A percentile compares a stretch with the other conserved stretches of the same genome.
These are phyloP conservation scores for Sylvia atricapilla DNA, from an alignment of 2,113 vertebrate genomes.

Conservation along the genomic window DNA sequence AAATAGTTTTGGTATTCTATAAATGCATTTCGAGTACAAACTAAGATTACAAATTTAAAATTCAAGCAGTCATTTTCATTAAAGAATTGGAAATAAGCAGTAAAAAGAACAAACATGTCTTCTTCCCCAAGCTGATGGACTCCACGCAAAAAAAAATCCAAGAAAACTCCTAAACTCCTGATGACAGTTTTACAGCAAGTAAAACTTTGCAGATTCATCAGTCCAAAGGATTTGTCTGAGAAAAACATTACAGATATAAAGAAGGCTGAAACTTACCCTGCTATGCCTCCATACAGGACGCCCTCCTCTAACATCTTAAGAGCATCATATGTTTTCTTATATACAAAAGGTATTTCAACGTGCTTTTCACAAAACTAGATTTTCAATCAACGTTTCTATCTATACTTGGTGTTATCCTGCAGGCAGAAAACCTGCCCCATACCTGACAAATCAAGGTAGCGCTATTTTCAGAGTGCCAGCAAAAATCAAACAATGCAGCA, in stretches of 20 bases:
- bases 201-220: neutral
- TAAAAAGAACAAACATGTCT: neutral
- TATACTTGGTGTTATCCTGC: neutral
- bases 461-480: neutral
- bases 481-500: neutral
- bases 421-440: neutral
- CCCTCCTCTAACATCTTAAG: neutral
- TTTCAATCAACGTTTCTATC: neutral
- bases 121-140: neutral
- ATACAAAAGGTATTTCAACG: neutral
- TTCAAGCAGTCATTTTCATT: neutral
- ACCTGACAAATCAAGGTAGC: neutral
- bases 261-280: neutral
- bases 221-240: neutral
- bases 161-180: neutral
- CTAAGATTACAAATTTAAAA: neutral
- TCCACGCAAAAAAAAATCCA: neutral
- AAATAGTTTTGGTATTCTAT: neutral
- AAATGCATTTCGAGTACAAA: neutral
- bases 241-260: neutral
- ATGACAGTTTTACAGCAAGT: neutral
- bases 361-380: neutral
- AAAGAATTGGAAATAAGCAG: neutral
- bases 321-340: neutral
- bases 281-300: neutral